A percentile compares a stretch with the other conserved stretches of the same genome.
Evolutionary conservation across 2,113 vertebrate genomes (phyloP).

Genomic region (Solea senegalensis): DNA sequence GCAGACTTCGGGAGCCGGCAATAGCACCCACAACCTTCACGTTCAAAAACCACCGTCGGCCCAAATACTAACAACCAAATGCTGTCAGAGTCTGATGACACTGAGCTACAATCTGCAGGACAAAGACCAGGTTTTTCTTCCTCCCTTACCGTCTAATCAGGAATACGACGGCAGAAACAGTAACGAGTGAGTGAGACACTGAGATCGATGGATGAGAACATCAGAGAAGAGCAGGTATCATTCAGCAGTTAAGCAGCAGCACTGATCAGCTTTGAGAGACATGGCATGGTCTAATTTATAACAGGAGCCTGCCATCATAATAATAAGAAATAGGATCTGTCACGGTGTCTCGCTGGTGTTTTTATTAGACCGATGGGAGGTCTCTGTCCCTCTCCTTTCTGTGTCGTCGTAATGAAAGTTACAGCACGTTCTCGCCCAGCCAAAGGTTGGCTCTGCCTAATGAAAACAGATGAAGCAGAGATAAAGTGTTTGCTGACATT

Average conservation of each 20-base stretch:
- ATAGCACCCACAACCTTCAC: too few relatives aligned
- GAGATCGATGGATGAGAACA: not conserved
- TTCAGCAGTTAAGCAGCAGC: conserved; percentile 29
- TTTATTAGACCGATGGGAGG: conserved; percentile 73
- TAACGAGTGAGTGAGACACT: conserved; percentile 10
- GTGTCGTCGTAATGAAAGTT: conserved; percentile 76
- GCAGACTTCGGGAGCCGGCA: too few relatives aligned
- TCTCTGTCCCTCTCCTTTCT: conserved; percentile 61
- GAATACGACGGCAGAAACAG: conserved; percentile 6
- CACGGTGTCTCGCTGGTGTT: conserved; percentile 66
- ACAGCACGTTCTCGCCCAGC: conserved; percentile 78
- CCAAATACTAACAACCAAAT: too few relatives aligned
- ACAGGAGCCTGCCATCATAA: conserved; percentile 46
- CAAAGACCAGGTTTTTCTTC: conserved; percentile 9
- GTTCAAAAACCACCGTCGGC: too few relatives aligned
- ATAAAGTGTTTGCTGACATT: conserved; percentile 87
- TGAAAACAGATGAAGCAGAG: conserved; percentile 89
- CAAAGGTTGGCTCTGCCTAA: conserved; percentile 84
- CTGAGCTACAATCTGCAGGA: not conserved
- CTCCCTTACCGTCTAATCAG: conserved; percentile 3
- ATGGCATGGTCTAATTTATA: conserved; percentile 49
- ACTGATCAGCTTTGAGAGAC: conserved; percentile 50
- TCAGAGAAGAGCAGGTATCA: conserved; percentile 8
- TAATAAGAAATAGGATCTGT: conserved; percentile 69
- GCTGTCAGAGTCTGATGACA: too few relatives aligned